Evolutionary conservation across 2,888 invertebrate species (phyloP).

Genomic region (Ferrisia virgata): DNA sequence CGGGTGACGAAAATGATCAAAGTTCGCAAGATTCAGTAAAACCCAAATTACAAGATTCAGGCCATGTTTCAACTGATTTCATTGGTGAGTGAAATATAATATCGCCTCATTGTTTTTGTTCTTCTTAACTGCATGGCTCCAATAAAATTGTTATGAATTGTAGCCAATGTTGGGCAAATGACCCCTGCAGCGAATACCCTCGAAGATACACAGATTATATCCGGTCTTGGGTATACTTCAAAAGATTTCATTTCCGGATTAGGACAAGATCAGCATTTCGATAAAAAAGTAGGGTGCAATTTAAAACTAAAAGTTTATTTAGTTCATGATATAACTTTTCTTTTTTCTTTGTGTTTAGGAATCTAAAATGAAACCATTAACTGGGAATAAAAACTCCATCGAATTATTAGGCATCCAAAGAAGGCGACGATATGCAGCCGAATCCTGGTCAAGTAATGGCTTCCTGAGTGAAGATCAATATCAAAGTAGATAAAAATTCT

Average conservation of each 20-base stretch:
- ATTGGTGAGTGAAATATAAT: not conserved
- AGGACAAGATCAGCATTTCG: conserved; percentile 29
- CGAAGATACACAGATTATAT: conserved; percentile 46
- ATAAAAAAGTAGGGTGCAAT: conserved; percentile 39
- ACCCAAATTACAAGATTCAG: conserved; percentile 16
- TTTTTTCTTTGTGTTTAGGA: conserved; percentile 6
- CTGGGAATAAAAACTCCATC: conserved; percentile 38
- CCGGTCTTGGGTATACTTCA: conserved; percentile 39
- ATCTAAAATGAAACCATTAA: conserved; percentile 38
- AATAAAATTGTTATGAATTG: not conserved
- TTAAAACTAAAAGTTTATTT: too few relatives aligned
- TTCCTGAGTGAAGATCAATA: conserved; percentile 14
- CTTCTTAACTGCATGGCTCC: not conserved
- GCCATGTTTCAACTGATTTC: conserved; percentile 23
- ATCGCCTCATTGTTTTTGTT: not conserved
- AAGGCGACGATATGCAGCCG: conserved; percentile 17
- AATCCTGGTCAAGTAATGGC: not conserved
- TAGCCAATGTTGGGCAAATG: conserved; percentile 43
- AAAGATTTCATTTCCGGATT: conserved; percentile 40
- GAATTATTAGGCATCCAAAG: conserved; percentile 40
- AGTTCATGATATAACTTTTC: not conserved
- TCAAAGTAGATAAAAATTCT: conserved; percentile 14
- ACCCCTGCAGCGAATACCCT: conserved; percentile 48
- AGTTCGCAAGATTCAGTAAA: conserved; percentile 37
- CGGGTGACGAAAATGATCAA: conserved; percentile 43